phyloP scores from a whole-genome alignment of 1,140 invertebrate species.

The Macrosteles quadrilineatus region DNA sequence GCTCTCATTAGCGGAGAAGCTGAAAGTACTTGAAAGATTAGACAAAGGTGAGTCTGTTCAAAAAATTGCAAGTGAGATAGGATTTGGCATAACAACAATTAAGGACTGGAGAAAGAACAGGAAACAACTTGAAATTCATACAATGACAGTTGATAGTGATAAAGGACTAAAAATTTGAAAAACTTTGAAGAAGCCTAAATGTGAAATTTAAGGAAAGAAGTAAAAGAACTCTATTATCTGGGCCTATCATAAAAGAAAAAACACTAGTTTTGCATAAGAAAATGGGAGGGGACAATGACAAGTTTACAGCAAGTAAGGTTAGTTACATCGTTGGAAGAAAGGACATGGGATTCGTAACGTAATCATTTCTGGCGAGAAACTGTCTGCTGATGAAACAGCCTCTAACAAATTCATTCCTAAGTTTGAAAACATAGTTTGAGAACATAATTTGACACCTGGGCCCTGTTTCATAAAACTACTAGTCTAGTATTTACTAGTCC shows the following conservation, averaged over 20 bases:
- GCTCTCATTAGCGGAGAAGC: not conserved
- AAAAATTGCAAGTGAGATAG: too few relatives aligned
- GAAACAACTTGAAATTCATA: conserved; percentile 6
- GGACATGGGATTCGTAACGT: not conserved
- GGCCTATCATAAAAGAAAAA: too few relatives aligned
- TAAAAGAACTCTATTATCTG: not conserved
- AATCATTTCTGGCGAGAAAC: too few relatives aligned
- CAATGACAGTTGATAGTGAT: not conserved
- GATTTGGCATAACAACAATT: conserved; percentile 9
- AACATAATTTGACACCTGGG: conserved; percentile 7
- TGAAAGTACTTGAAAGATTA: not conserved
- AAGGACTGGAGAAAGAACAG: conserved; percentile 15
- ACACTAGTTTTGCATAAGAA: conserved; percentile 14
- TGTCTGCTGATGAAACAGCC: not conserved
- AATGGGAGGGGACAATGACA: conserved; percentile 1
- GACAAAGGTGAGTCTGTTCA: conserved; percentile 14
- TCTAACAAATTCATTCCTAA: not conserved
- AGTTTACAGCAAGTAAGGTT: conserved; percentile 2
- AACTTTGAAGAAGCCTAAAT: conserved; percentile 1
- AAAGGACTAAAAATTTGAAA: not conserved
- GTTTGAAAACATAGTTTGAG: not conserved
- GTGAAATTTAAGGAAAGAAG: not conserved
- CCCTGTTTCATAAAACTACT: too few relatives aligned
- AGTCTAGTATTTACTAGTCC: too few relatives aligned
- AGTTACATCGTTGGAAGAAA: not conserved